Percentiles rank a stretch among this genome's conserved stretches.
Conservation (phyloP, 2,113 vertebrate species). For the Centropristis striata region DNA sequence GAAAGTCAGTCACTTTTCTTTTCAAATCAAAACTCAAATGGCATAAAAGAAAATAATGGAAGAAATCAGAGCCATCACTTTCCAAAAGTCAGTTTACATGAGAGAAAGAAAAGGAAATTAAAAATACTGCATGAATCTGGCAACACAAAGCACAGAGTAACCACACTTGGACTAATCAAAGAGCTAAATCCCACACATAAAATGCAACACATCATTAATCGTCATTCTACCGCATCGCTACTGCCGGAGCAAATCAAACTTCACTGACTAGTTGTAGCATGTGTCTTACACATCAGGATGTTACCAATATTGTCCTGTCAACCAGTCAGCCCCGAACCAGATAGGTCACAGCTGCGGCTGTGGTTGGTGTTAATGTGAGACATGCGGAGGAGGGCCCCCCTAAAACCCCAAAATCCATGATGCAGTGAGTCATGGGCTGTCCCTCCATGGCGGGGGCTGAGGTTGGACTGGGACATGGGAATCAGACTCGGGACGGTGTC, state of each 20-base stretch:
- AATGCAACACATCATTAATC: neutral
- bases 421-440: slow-evolving; percentile 73
- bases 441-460: slow-evolving; percentile 58
- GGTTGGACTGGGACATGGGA: slow-evolving; percentile 59
- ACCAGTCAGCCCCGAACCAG: slow-evolving; percentile 31
- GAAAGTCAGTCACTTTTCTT: neutral
- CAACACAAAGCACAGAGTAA: neutral
- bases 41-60: neutral
- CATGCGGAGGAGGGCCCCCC: slow-evolving; percentile 58
- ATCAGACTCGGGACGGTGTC: slow-evolving; percentile 17
- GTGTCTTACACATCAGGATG: neutral
- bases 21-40: slow-evolving; percentile 1
- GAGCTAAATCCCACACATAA: neutral
- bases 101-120: neutral
- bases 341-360: slow-evolving; percentile 63
- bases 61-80: neutral
- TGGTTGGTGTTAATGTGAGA: slow-evolving; percentile 62
- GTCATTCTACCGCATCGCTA: neutral
- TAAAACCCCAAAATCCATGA: slow-evolving; percentile 44
- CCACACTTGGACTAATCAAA: slow-evolving; percentile 10
- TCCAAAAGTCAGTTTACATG: neutral
- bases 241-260: neutral
- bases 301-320: slow-evolving; percentile 39
- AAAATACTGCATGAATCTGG: neutral
- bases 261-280: slow-evolving; percentile 10